Percentiles rank a stretch among this genome's conserved stretches.
phyloP scores from a whole-genome alignment of 1,140 invertebrate species.

The Heliothis virescens region DNA sequence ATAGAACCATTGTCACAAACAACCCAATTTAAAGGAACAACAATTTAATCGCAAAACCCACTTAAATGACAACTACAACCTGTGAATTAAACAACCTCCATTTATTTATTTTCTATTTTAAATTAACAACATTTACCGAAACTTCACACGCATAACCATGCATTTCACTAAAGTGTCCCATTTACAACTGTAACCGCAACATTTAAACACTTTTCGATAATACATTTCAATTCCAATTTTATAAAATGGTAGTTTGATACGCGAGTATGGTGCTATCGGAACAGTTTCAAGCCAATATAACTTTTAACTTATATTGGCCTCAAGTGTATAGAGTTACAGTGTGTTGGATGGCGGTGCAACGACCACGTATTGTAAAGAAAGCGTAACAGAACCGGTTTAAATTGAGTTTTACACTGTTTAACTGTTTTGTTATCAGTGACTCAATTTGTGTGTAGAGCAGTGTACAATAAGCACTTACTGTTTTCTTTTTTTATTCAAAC shows the following conservation, averaged over 20 bases:
- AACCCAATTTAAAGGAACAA: too few relatives aligned
- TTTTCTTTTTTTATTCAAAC: not conserved
- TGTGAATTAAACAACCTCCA: not conserved
- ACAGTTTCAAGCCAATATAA: slow-evolving; percentile 51
- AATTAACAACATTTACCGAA: slow-evolving; percentile 1
- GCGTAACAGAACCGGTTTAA: slow-evolving; percentile 52
- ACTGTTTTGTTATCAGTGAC: slow-evolving; percentile 43
- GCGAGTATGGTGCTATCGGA: slow-evolving; percentile 32
- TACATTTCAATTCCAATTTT: slow-evolving; percentile 46
- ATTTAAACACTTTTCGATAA: slow-evolving; percentile 34
- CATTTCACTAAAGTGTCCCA: not conserved
- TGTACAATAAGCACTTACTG: not conserved
- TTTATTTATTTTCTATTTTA: slow-evolving; percentile 6
- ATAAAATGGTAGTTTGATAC: slow-evolving; percentile 27
- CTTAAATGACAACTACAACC: not conserved
- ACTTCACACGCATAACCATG: slow-evolving; percentile 18
- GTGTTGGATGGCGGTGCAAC: slow-evolving; percentile 30
- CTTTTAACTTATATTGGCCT: slow-evolving; percentile 54
- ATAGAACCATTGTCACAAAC: not conserved
- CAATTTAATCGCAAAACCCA: not conserved
- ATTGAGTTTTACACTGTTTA: slow-evolving; percentile 44
- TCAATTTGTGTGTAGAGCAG: slow-evolving; percentile 19
- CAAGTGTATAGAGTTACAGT: slow-evolving; percentile 50
- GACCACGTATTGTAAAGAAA: slow-evolving; percentile 48
- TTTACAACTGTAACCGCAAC: slow-evolving; percentile 21